Evolutionary conservation across 1,140 invertebrate genomes (phyloP).

Genomic region (Ips nitidus): DNA sequence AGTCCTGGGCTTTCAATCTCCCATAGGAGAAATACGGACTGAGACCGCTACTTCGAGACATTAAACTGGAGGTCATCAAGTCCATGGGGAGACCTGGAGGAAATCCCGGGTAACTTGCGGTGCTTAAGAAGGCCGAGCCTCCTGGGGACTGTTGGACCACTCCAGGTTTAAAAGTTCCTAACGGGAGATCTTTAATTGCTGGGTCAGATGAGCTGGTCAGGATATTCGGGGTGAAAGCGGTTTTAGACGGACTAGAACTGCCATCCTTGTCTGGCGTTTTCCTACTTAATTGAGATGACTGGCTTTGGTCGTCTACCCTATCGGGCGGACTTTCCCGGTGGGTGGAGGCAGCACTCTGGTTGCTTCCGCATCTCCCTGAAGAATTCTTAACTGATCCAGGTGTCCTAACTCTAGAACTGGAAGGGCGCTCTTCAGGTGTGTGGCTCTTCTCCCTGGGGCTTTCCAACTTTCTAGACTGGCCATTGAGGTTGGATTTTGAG

Average conservation of each 20-base stretch:
- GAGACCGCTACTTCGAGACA: slow-evolving; percentile 65
- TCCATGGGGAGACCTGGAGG: slow-evolving; percentile 64
- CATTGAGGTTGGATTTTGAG: background rate
- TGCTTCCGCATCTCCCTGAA: slow-evolving; percentile 59
- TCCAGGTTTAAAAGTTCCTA: slow-evolving; percentile 66
- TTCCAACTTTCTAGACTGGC: slow-evolving; percentile 50
- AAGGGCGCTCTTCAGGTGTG: slow-evolving; percentile 59
- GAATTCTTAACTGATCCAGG: slow-evolving; percentile 54
- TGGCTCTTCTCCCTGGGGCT: slow-evolving; percentile 67
- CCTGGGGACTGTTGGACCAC: slow-evolving; percentile 54
- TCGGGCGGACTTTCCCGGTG: slow-evolving; percentile 54
- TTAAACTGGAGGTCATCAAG: slow-evolving; percentile 69
- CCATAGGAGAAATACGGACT: slow-evolving; percentile 74
- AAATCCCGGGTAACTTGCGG: slow-evolving; percentile 52
- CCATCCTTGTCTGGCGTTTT: slow-evolving; percentile 50
- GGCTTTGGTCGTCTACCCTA: slow-evolving; percentile 38
- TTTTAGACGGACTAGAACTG: slow-evolving; percentile 52
- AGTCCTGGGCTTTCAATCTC: slow-evolving; percentile 63
- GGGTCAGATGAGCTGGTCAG: slow-evolving; percentile 58
- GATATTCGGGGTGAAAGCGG: slow-evolving; percentile 55
- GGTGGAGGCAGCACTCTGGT: slow-evolving; percentile 65
- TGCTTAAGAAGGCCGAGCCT: slow-evolving; percentile 58
- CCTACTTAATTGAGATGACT: background rate
- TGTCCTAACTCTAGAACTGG: slow-evolving; percentile 55
- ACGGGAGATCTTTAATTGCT: slow-evolving; percentile 64